phyloP scores from a whole-genome alignment of 2,888 invertebrate genomes.

The Epicampocera succincta region DNA sequence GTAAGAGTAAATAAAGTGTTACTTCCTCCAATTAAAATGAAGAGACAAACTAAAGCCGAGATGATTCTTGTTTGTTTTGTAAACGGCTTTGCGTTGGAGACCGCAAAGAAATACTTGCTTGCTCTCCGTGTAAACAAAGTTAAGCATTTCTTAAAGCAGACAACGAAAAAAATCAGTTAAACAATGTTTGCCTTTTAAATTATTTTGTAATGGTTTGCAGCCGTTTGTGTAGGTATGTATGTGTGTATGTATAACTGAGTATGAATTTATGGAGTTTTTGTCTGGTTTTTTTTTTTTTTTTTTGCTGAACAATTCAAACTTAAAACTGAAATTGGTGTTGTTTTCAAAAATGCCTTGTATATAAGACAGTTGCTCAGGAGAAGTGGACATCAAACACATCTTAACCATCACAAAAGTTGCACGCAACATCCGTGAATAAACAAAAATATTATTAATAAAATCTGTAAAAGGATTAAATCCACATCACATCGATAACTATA shows the following conservation, averaged over 20 bases:
- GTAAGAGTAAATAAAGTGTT: slow-evolving; percentile 54
- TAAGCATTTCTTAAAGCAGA: slow-evolving; percentile 46
- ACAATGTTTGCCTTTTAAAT: slow-evolving; percentile 71
- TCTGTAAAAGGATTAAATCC: slow-evolving; percentile 41
- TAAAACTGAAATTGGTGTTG: slow-evolving; percentile 53
- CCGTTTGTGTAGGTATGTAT: slow-evolving; percentile 9
- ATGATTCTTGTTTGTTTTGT: slow-evolving; percentile 47
- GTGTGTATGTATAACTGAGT: neutral
- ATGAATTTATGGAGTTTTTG: slow-evolving; percentile 44
- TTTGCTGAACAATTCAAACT: slow-evolving; percentile 21
- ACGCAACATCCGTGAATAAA: slow-evolving; percentile 72
- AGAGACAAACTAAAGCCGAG: slow-evolving; percentile 45
- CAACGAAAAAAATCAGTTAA: slow-evolving; percentile 31
- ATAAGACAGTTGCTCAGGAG: slow-evolving; percentile 79
- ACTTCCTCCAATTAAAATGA: slow-evolving; percentile 42
- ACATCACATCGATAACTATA: neutral
- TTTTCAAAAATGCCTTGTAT: slow-evolving; percentile 76
- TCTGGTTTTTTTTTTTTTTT: neutral
- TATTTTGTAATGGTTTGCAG: slow-evolving; percentile 77
- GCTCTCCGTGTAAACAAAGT: slow-evolving; percentile 53
- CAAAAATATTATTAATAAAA: slow-evolving; percentile 24
- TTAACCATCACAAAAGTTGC: slow-evolving; percentile 79
- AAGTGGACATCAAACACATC: slow-evolving; percentile 81
- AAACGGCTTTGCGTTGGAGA: slow-evolving; percentile 32
- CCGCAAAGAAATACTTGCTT: slow-evolving; percentile 2